Conservation (phyloP, 2,888 invertebrate genomes). For the Stenotaenia linearis region DNA sequence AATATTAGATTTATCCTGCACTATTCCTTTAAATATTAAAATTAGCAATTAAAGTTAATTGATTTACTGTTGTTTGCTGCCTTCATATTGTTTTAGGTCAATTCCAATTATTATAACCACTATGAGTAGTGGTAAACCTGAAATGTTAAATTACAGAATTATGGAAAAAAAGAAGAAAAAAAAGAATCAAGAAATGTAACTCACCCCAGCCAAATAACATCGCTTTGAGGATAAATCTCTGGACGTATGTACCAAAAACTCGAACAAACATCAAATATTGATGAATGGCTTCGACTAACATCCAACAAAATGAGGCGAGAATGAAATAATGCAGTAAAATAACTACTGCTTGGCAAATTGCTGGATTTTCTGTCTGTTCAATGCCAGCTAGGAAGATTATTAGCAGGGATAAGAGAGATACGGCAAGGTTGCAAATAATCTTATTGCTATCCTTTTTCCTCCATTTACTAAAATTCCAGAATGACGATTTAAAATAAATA, state of each 20-base stretch:
- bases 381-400: conserved; percentile 48
- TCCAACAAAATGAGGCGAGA: conserved; percentile 64
- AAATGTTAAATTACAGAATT: background rate
- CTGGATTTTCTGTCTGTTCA: conserved; percentile 45
- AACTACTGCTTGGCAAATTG: conserved; percentile 57
- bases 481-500: too few relatives aligned
- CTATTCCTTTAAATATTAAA: too few relatives aligned
- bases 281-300: conserved; percentile 62
- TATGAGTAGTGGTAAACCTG: conserved; percentile 24
- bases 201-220: conserved; percentile 60
- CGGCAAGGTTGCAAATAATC: conserved; percentile 59
- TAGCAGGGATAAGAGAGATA: conserved; percentile 58
- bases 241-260: conserved; percentile 56
- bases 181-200: conserved; percentile 37
- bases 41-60: too few relatives aligned
- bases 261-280: conserved; percentile 64
- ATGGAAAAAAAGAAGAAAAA: background rate
- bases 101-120: background rate
- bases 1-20: too few relatives aligned
- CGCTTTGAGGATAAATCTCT: conserved; percentile 59
- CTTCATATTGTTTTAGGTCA: background rate
- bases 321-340: conserved; percentile 62
- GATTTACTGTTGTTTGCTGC: conserved; percentile 7
- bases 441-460: conserved; percentile 60
- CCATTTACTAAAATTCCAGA: conserved; percentile 50